These are phyloP conservation scores for Scaptomyza parva DNA, from an alignment of 2,888 invertebrate species.

Conservation along the genomic window DNA sequence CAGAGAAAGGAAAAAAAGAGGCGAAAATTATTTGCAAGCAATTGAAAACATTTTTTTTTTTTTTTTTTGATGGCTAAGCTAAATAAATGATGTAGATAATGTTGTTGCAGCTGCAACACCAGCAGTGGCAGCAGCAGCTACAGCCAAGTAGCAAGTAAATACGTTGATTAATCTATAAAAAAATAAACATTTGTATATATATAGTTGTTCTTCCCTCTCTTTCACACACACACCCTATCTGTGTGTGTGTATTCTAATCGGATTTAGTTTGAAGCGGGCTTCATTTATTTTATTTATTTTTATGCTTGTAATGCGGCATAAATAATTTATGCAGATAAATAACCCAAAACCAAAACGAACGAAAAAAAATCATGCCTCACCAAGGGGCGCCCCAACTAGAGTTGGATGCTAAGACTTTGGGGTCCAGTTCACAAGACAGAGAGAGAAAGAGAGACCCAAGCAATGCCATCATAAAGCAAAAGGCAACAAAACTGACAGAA, in stretches of 20 bases:
- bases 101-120: slow-evolving; percentile 42
- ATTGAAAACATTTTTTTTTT: too few relatives aligned
- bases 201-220: not conserved
- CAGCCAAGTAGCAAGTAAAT: slow-evolving; percentile 44
- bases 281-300: slow-evolving; percentile 81
- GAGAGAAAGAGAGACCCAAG: slow-evolving; percentile 28
- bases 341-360: slow-evolving; percentile 65
- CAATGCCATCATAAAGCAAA: slow-evolving; percentile 67
- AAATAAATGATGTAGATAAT: slow-evolving; percentile 60
- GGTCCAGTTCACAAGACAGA: slow-evolving; percentile 2
- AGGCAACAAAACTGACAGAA: slow-evolving; percentile 49
- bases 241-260: slow-evolving; percentile 72
- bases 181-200: slow-evolving; percentile 56
- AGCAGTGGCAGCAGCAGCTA: slow-evolving; percentile 39
- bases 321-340: slow-evolving; percentile 82
- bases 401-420: not conserved
- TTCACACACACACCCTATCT: too few relatives aligned
- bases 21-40: slow-evolving; percentile 25
- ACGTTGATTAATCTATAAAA: slow-evolving; percentile 80
- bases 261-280: slow-evolving; percentile 73
- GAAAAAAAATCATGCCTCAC: slow-evolving; percentile 34
- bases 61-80: slow-evolving; percentile 68
- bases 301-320: slow-evolving; percentile 83
- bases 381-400: slow-evolving; percentile 54
- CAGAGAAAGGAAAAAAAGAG: not conserved